Evolutionary conservation across 2,113 vertebrate genomes (phyloP), one percentile per base, ranked within the genome.

Genomic region (Carlito syrichta): DNA sequence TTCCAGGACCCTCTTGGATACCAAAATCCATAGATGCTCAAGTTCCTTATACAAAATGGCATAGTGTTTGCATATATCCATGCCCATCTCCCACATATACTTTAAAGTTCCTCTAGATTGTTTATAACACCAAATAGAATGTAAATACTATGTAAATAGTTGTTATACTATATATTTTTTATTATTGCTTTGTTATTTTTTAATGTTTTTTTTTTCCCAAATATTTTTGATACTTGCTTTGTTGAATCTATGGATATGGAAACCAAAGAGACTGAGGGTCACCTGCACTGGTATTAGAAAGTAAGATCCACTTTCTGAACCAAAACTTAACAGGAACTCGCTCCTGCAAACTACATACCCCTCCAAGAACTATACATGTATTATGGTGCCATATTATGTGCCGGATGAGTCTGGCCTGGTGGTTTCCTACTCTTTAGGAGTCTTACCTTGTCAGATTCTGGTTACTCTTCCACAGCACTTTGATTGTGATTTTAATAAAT

Each of bases 401-500:
- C 6, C 30, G 11, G 1, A 40, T n/a, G 25, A 79, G 35, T 43
- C 50, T 45, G 27, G 7, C 66, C 62, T 66, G 74, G 10, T 27
- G 84, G n/a, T 13, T 22, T 79, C 48, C 8, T 48, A 73, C 16
- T 62, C 5, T 23, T n/a, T 2, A 89, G 35, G 81, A 45, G 22
- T 66, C 84, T 98, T 95, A 98, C 97, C 97, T 98, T 16, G 96
- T 97, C 86, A 98, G 89, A 69, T 98, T 85, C 3, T 94, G 22
- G 0, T 97, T 96, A 89, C 98, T 97, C 43, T 93, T 98, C 96
- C 91, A 98, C 76, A 98, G 96, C 11, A 97, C 98, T 45, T 81
- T 97, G 63, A 97, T 25, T 4, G 68, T 76, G 86, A 97, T 98
- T 54, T 96, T 92, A 32, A 98, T 82, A 96, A 99, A 96, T 86